A percentile compares a stretch with the other conserved stretches of the same genome.
These are phyloP conservation scores for Aleadryas rufinucha DNA, from an alignment of 2,113 vertebrate genomes.

Conservation along the genomic window DNA sequence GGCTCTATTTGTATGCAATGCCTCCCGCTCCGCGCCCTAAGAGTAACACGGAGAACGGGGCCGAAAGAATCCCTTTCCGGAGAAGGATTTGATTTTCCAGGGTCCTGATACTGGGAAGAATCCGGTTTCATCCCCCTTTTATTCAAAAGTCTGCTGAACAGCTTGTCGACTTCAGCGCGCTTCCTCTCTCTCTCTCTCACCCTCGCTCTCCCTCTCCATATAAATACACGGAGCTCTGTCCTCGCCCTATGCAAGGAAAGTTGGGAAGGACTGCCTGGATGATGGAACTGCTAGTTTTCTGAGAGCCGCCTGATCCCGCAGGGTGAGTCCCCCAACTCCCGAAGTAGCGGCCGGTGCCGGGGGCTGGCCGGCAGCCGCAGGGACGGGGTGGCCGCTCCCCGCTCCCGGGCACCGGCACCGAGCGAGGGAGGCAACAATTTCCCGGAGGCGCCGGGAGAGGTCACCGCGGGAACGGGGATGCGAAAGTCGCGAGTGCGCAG, in stretches of 20 bases:
- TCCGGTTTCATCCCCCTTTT: background rate
- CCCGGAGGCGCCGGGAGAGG: background rate
- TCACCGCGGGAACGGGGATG: background rate
- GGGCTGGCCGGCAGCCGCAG: background rate
- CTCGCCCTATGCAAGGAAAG: constrained; percentile 74
- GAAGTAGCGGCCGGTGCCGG: background rate
- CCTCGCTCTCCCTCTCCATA: background rate
- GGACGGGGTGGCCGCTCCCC: background rate
- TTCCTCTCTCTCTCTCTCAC: background rate
- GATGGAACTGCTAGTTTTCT: constrained; percentile 70
- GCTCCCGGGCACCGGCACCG: background rate
- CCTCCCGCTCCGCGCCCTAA: constrained; percentile 76
- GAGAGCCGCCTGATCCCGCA: constrained; percentile 41
- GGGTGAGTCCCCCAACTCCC: constrained; percentile 61
- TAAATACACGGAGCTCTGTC: background rate
- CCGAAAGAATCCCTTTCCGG: constrained; percentile 72
- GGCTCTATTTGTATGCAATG: constrained; percentile 78
- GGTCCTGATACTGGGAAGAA: constrained; percentile 57
- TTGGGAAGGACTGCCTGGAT: constrained; percentile 70
- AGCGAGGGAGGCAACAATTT: background rate
- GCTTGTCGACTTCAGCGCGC: constrained; percentile 17
- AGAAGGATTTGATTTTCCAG: constrained; percentile 73
- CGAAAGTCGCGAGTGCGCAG: background rate
- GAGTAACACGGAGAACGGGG: constrained; percentile 71
- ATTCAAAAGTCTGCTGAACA: constrained; percentile 20